Evolutionary conservation across 2,888 invertebrate species (phyloP).

Genomic region (Rugalucina vietnamica): DNA sequence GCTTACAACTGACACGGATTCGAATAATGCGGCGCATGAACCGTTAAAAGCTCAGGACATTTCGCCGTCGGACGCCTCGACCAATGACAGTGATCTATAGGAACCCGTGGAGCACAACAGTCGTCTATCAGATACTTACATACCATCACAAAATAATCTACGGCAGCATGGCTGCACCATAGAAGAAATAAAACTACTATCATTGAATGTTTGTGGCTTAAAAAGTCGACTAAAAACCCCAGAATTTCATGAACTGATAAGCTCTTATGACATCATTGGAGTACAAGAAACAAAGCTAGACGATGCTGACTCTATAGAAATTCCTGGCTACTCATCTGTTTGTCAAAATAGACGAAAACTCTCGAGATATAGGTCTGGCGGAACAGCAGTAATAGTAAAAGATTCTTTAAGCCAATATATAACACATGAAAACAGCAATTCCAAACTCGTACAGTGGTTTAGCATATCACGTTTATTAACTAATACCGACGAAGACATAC

Average conservation of each 20-base stretch:
- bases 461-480: not conserved
- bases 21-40: too few species aligned
- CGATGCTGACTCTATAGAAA: not conserved
- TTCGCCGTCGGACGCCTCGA: too few species aligned
- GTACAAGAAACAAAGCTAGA: conserved; percentile 15
- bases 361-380: conserved; percentile 4
- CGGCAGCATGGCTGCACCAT: not conserved
- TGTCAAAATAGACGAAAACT: not conserved
- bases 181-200: not conserved
- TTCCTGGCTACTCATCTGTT: not conserved
- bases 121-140: not conserved
- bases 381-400: not conserved
- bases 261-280: not conserved
- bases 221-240: not conserved
- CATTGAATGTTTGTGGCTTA: not conserved
- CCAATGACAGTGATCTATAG: not conserved
- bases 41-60: too few species aligned
- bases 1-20: too few species aligned
- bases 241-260: not conserved
- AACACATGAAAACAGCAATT: not conserved
- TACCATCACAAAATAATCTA: not conserved
- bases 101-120: not conserved
- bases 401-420: not conserved
- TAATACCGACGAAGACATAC: not conserved
- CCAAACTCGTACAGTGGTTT: conserved; percentile 10